These are phyloP conservation scores for Paguma larvata DNA, from an alignment of 2,797 vertebrate genomes.

Conservation along the genomic window DNA sequence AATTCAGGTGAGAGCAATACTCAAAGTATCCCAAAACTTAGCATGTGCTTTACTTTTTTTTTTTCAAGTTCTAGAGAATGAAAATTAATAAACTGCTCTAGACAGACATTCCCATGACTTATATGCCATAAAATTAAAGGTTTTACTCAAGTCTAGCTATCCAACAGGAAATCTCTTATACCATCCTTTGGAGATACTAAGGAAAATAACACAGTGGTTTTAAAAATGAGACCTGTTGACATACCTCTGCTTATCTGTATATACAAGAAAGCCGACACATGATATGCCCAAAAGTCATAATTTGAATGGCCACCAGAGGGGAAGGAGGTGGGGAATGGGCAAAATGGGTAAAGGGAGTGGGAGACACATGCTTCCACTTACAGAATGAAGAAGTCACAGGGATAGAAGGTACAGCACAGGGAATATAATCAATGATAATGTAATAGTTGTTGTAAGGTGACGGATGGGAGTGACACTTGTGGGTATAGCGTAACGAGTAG, in stretches of 20 bases:
- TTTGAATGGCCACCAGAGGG: not conserved
- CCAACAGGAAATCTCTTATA: not conserved
- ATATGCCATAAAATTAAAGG: not conserved
- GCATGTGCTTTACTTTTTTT: not conserved
- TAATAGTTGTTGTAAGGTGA: no score
- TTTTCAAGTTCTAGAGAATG: not conserved
- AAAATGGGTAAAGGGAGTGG: not conserved
- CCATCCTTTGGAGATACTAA: not conserved
- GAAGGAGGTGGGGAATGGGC: not conserved
- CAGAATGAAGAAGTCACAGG: not conserved
- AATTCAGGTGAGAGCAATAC: not conserved
- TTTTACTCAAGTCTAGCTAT: not conserved
- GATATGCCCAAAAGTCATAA: not conserved
- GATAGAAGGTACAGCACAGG: not conserved
- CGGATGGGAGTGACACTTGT: no score
- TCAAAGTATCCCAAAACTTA: not conserved
- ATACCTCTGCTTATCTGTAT: not conserved
- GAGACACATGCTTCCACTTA: not conserved
- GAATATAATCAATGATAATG: not conserved
- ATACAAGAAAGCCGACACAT: not conserved
- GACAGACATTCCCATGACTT: not conserved
- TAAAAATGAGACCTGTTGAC: not conserved
- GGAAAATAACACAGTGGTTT: not conserved
- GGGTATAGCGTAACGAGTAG: no score
- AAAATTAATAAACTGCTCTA: constrained; percentile 8